Evolutionary conservation across 2,888 invertebrate genomes (phyloP).

Genomic region (Diarsia dahlii): DNA sequence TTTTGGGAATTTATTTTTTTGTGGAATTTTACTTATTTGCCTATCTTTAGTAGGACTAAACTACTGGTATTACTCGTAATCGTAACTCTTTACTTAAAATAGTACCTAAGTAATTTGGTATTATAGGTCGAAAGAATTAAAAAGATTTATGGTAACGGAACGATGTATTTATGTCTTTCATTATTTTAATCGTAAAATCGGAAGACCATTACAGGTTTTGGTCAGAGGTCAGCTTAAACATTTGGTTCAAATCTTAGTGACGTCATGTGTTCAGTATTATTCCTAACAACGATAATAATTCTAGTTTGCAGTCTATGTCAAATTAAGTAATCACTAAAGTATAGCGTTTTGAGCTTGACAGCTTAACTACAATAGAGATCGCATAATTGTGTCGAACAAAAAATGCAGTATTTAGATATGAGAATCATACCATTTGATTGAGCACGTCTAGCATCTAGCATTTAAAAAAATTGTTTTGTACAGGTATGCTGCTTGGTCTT

Average conservation of each 20-base stretch:
- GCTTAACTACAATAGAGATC: slow-evolving; percentile 22
- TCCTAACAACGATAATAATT: background rate
- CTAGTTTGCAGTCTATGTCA: background rate
- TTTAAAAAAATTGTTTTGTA: background rate
- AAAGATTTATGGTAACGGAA: slow-evolving; percentile 1
- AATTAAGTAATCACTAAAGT: slow-evolving; percentile 40
- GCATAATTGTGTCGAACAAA: slow-evolving; percentile 10
- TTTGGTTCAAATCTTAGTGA: slow-evolving; percentile 3
- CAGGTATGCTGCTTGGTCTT: background rate
- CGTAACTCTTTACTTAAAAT: slow-evolving; percentile 16
- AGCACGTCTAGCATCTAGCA: background rate
- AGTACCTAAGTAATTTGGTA: background rate
- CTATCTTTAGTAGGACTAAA: slow-evolving; percentile 4
- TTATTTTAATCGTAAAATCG: slow-evolving; percentile 2
- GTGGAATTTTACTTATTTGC: slow-evolving; percentile 28
- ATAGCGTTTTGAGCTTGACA: slow-evolving; percentile 28
- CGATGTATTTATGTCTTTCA: slow-evolving; percentile 3
- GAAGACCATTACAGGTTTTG: background rate
- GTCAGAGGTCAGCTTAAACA: background rate
- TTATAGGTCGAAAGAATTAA: slow-evolving; percentile 8
- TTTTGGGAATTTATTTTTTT: slow-evolving; percentile 49
- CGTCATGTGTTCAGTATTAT: background rate
- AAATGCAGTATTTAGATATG: slow-evolving; percentile 4
- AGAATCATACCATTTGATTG: background rate
- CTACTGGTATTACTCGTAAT: slow-evolving; percentile 17